Conservation (phyloP, 1,140 invertebrate genomes). For the Drosophila pseudoobscura region DNA sequence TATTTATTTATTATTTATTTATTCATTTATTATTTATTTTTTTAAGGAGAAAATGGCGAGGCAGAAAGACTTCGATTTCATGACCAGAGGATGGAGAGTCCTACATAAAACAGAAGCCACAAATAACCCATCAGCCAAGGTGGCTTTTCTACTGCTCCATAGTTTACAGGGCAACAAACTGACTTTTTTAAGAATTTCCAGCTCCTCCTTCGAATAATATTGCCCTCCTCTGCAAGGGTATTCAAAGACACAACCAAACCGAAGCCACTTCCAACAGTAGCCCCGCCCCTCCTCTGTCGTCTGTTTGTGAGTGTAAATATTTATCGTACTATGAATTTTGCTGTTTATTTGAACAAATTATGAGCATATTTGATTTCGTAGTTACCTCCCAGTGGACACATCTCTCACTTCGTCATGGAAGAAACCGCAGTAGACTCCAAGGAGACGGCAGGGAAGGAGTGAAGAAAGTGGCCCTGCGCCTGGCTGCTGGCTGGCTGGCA, state of each 20-base stretch:
- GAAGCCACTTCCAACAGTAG: conserved; percentile 22
- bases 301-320: conserved; percentile 29
- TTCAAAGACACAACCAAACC: conserved; percentile 19
- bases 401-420: background rate
- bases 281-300: background rate
- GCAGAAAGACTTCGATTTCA: too few relatives aligned
- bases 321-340: conserved; percentile 42
- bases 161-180: too few relatives aligned
- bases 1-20: too few relatives aligned
- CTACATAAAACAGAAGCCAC: too few relatives aligned
- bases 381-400: conserved; percentile 37
- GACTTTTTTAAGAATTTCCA: too few relatives aligned
- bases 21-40: too few relatives aligned
- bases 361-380: conserved; percentile 54
- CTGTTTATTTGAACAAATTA: conserved; percentile 52
- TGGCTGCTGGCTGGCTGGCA: conserved; percentile 35
- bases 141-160: too few relatives aligned
- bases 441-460: conserved; percentile 10
- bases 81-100: too few relatives aligned
- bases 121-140: too few relatives aligned
- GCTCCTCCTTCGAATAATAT: too few relatives aligned
- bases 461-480: conserved; percentile 10
- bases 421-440: background rate
- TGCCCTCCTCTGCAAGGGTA: background rate
- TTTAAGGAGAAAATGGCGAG: too few relatives aligned